A percentile compares a stretch with the other conserved stretches of the same genome.
Conservation (phyloP, 2,888 invertebrate genomes). For the Arctia plantaginis region DNA sequence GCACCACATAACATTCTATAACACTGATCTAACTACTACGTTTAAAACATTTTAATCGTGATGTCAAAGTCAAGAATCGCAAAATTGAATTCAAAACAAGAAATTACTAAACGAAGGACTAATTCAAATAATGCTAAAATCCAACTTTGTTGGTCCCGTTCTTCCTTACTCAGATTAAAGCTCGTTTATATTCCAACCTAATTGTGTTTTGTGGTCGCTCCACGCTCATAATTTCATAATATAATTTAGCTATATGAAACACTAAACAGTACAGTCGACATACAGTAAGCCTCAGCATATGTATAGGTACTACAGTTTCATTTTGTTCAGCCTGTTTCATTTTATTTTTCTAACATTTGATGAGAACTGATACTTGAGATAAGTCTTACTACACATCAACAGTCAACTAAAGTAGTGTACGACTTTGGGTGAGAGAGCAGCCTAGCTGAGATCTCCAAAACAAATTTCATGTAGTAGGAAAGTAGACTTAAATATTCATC, state of each 20-base stretch:
- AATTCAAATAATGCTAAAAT: constrained; percentile 7
- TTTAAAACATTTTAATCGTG: background rate
- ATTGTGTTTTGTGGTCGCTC: constrained; percentile 40
- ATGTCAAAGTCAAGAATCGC: background rate
- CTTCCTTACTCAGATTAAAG: constrained; percentile 26
- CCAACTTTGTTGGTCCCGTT: constrained; percentile 22
- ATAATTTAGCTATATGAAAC: constrained; percentile 17
- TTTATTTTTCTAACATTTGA: no score
- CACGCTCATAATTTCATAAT: constrained; percentile 37
- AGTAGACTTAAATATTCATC: no score
- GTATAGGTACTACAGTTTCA: no score
- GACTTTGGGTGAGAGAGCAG: no score
- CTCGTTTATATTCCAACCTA: constrained; percentile 28
- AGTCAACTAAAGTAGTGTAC: no score
- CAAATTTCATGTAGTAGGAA: no score
- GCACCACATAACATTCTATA: no score
- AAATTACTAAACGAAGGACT: background rate
- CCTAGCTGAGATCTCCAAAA: no score
- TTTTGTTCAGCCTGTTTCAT: no score
- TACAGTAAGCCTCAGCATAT: background rate
- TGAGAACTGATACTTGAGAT: no score
- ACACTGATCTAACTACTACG: background rate
- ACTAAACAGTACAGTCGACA: background rate
- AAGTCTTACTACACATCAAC: no score
- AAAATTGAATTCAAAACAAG: background rate